Evolutionary conservation across 2,888 invertebrate species (phyloP).

Genomic region (Ptilodon capucinus): DNA sequence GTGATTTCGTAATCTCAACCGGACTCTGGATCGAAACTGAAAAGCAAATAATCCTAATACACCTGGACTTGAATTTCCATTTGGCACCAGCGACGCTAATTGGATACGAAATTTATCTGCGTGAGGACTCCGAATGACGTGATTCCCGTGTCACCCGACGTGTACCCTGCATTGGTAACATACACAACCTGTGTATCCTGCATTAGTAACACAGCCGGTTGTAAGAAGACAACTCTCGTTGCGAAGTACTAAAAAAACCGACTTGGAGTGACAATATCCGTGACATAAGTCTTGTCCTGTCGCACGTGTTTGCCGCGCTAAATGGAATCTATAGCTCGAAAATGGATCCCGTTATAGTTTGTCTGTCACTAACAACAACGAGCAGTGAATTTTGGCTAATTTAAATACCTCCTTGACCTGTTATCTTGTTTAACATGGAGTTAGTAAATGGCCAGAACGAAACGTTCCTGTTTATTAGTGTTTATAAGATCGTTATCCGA

Average conservation of each 20-base stretch:
- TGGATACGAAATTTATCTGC: constrained; percentile 44
- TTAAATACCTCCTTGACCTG: constrained; percentile 1
- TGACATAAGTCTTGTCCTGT: too few species aligned
- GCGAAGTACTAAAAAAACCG: too few species aligned
- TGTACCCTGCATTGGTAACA: constrained; percentile 7
- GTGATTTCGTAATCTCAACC: too few species aligned
- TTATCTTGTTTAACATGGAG: not conserved
- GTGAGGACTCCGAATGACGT: constrained; percentile 37
- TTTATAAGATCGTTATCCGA: not conserved
- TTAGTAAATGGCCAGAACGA: not conserved
- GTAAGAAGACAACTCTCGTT: too few species aligned
- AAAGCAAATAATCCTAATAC: too few species aligned
- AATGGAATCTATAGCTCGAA: constrained; percentile 29
- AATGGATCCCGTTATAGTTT: constrained; percentile 37
- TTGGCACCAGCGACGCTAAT: constrained; percentile 45
- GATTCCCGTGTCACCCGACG: constrained; percentile 46
- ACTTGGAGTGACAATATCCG: too few species aligned
- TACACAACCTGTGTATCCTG: too few species aligned
- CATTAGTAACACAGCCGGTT: too few species aligned
- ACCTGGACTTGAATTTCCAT: constrained; percentile 48
- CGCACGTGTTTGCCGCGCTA: too few species aligned
- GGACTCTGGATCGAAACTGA: too few species aligned
- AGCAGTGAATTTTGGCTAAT: constrained; percentile 15
- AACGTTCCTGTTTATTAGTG: not conserved
- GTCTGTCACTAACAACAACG: constrained; percentile 42